These are phyloP conservation scores for Heliconius aoede DNA, from an alignment of 2,888 invertebrate genomes.

Conservation along the genomic window DNA sequence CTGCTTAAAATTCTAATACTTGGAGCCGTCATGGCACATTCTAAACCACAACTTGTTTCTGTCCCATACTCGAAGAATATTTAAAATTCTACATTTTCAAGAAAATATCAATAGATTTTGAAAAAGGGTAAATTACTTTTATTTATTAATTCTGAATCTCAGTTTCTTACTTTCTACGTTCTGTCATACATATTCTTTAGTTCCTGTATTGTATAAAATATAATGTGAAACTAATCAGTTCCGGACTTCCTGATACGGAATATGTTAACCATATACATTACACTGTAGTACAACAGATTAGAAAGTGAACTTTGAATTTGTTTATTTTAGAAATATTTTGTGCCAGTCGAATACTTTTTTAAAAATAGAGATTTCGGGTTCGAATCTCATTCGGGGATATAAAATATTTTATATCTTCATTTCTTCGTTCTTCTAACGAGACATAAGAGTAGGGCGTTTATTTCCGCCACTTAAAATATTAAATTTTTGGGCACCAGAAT, in stretches of 20 bases:
- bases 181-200: background rate
- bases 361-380: no score
- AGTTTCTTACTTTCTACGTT: conserved; percentile 2
- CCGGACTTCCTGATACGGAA: conserved; percentile 12
- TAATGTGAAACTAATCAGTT: conserved; percentile 6
- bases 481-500: no score
- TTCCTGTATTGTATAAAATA: background rate
- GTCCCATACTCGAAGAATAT: no score
- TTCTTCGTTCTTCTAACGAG: no score
- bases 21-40: no score
- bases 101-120: background rate
- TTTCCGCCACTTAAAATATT: no score
- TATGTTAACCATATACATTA: background rate
- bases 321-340: background rate
- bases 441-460: no score
- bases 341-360: background rate
- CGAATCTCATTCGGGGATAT: no score
- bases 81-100: background rate
- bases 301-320: background rate
- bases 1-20: no score
- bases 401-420: no score
- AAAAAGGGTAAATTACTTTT: no score
- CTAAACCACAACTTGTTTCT: no score
- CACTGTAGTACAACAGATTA: background rate
- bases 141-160: background rate